Base-by-base conservation (phyloP, 2,113 vertebrate genomes). In the Serinus canaria region DNA sequence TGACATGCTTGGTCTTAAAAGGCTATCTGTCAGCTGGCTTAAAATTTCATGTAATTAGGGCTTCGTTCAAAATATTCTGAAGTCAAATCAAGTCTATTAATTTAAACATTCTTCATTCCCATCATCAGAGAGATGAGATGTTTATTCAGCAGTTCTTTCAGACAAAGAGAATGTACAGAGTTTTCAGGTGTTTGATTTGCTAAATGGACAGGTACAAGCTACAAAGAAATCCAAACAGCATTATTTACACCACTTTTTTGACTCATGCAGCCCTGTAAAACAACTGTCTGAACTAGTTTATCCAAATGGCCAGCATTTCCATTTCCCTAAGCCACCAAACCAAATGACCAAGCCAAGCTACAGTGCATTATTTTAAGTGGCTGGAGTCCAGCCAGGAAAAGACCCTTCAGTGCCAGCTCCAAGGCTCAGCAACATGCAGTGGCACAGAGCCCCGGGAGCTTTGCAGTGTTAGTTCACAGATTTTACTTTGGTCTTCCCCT, bases 341-440 rank as follows among this genome's bases (percentile, higher is more conserved):
- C 41, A 80, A 90, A 43, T 0, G 0, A 53, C 2, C 50, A 73
- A 87, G 74, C 22, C 49, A 69, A 78, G 27, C 13, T 31, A 23
- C 1, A 28, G 11, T 15, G 12, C 6, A 19, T 35, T 64, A 35
- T 15, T 35, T 27, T 10, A 10, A 25, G 47, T 7, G 13, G 25
- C 2, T 68, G 58, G 52, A 46, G 52, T 8, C 62, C 20, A 31
- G 50, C 35, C 56, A 44, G 75, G 72, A 53, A 37, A 60, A 12
- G 5, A 47, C 41, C 56, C 69, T 44, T 6, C 52, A 68, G 31
- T 3, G 44, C 35, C 82, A 68, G 70, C 76, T 63, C 79, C 15
- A 4, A 52, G 59, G 60, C 55, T 66, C 33, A 66, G 83, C 41
- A 73, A 31, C 6, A 0, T 0, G 0, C 2, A 3, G 22, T 6